phyloP scores from a whole-genome alignment of 2,113 vertebrate species.

The Riparia riparia region DNA sequence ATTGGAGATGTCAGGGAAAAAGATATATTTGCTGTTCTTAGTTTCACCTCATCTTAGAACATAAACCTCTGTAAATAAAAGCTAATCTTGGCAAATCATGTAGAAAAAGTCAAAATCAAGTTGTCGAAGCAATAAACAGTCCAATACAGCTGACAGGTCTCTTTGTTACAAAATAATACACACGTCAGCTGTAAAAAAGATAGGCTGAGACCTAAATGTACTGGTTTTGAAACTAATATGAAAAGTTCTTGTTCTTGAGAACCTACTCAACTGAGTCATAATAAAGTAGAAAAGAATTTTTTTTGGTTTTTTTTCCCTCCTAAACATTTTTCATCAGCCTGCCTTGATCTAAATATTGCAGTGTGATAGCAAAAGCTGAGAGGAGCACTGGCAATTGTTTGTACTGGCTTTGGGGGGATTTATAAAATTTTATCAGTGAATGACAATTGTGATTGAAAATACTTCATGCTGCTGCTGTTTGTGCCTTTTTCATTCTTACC shows the following conservation, averaged over 20 bases:
- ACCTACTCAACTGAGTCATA: not conserved
- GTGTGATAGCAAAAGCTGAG: not conserved
- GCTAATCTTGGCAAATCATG: conserved; percentile 63
- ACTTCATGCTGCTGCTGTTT: not conserved
- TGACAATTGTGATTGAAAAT: not conserved
- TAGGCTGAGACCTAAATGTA: conserved; percentile 5
- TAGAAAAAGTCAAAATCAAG: conserved; percentile 67
- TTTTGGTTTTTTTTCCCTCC: not conserved
- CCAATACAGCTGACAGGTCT: conserved; percentile 34
- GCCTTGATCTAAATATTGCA: not conserved
- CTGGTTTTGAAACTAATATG: not conserved
- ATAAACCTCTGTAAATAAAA: conserved; percentile 57
- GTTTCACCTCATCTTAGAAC: conserved; percentile 64
- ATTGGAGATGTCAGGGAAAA: conserved; percentile 40
- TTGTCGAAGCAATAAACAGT: conserved; percentile 61
- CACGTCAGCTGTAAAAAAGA: conserved; percentile 28
- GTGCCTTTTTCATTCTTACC: conserved; percentile 32
- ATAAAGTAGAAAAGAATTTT: not conserved
- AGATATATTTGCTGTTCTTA: conserved; percentile 63
- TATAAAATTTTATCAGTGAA: not conserved
- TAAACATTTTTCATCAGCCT: not conserved
- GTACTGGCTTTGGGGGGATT: not conserved
- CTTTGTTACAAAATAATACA: conserved; percentile 45
- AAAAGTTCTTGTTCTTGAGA: not conserved
- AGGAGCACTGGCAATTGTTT: not conserved